Percentiles rank a stretch among this genome's conserved stretches.
Evolutionary conservation across 2,888 invertebrate genomes (phyloP).

Genomic region (Chorisops tibialis): DNA sequence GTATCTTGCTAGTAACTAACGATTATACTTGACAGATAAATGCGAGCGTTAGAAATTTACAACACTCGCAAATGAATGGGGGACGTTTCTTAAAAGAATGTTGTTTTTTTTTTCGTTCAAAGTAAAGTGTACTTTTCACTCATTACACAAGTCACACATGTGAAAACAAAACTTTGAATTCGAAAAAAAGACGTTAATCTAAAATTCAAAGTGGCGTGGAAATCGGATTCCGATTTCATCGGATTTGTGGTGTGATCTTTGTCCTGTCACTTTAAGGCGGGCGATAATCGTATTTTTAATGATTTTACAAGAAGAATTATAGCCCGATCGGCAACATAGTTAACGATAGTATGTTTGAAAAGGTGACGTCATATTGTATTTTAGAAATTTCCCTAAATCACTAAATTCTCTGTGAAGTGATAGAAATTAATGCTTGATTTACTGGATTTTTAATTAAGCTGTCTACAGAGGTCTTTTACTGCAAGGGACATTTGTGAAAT

Average conservation of each 20-base stretch:
- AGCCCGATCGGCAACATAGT: neutral
- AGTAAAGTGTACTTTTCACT: too few relatives aligned
- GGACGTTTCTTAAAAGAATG: neutral
- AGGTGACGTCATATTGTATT: too few relatives aligned
- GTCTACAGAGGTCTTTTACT: too few relatives aligned
- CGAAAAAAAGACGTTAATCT: slow-evolving; percentile 14
- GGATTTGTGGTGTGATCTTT: neutral
- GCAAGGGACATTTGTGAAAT: too few relatives aligned
- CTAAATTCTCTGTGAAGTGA: too few relatives aligned
- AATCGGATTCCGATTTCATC: slow-evolving; percentile 9
- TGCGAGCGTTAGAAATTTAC: slow-evolving; percentile 10
- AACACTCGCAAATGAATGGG: neutral
- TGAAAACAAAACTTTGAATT: too few relatives aligned
- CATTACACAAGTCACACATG: too few relatives aligned
- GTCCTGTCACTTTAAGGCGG: slow-evolving; percentile 20
- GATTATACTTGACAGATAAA: slow-evolving; percentile 24
- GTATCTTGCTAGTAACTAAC: slow-evolving; percentile 8
- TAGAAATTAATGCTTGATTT: too few relatives aligned
- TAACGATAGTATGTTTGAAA: too few relatives aligned
- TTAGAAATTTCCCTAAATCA: too few relatives aligned
- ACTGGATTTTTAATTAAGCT: too few relatives aligned
- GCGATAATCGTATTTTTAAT: slow-evolving; percentile 25
- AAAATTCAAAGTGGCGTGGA: slow-evolving; percentile 26
- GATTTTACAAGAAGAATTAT: slow-evolving; percentile 18
- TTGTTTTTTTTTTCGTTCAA: too few relatives aligned